A percentile compares a stretch with the other conserved stretches of the same genome.
Conservation (phyloP, 2,113 vertebrate species). For the Riparia riparia region DNA sequence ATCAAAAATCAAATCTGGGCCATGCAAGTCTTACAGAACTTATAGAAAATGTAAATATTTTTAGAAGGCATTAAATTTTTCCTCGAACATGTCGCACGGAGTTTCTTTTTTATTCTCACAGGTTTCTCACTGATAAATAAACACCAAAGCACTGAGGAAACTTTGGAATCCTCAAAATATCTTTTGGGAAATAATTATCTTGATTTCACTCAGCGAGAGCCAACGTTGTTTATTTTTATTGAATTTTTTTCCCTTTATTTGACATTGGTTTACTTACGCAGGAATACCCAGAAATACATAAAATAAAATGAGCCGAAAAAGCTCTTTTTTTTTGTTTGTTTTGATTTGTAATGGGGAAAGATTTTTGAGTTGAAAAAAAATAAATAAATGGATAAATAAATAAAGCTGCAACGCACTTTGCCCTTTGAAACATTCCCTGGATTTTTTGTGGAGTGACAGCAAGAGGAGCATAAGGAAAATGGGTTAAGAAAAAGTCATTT, state of each 20-base stretch:
- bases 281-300: neutral
- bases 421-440: neutral
- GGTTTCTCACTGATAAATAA: neutral
- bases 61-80: neutral
- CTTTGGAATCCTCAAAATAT: neutral
- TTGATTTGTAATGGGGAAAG: neutral
- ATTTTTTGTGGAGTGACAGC: neutral
- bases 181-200: neutral
- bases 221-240: neutral
- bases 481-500: neutral
- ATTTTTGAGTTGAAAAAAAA: neutral
- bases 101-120: neutral
- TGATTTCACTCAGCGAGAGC: neutral
- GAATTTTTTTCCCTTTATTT: neutral
- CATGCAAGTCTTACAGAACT: neutral
- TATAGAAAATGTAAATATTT: neutral
- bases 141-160: neutral
- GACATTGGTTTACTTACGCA: neutral
- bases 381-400: neutral
- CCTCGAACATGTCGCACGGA: neutral
- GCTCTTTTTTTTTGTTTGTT: neutral
- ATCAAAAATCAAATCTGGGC: neutral
- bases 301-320: neutral
- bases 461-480: neutral
- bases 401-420: neutral